Evolutionary conservation across 2,888 invertebrate species (phyloP).

Genomic region (Drosophila greeni): DNA sequence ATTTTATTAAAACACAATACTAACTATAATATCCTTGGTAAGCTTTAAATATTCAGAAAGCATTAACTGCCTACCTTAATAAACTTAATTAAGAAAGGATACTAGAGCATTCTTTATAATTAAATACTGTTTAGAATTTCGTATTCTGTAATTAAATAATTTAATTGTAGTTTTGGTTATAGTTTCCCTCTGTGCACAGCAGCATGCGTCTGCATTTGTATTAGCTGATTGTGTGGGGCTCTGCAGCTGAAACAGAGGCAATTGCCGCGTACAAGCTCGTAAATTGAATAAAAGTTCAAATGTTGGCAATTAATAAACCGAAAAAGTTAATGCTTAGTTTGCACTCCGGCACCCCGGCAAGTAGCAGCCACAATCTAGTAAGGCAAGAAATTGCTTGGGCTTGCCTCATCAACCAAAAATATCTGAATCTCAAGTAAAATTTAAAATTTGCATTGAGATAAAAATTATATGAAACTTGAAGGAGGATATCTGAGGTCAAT

Average conservation of each 20-base stretch:
- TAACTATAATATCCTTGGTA: background rate
- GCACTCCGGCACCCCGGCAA: slow-evolving; percentile 8
- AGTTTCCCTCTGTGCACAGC: slow-evolving; percentile 4
- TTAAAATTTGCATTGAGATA: background rate
- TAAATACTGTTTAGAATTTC: background rate
- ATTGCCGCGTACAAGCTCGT: slow-evolving; percentile 63
- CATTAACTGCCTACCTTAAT: background rate
- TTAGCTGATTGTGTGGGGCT: slow-evolving; percentile 44
- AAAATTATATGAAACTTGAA: background rate
- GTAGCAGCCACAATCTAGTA: slow-evolving; percentile 43
- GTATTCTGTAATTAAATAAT: background rate
- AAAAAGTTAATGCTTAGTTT: slow-evolving; percentile 70
- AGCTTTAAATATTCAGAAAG: background rate
- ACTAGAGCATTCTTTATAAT: background rate
- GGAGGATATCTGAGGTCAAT: too few relatives aligned
- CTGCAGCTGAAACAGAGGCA: slow-evolving; percentile 43
- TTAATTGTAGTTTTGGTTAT: background rate
- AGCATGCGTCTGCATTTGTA: slow-evolving; percentile 25
- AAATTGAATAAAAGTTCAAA: slow-evolving; percentile 78
- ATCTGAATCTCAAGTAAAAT: background rate
- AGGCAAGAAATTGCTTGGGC: slow-evolving; percentile 23
- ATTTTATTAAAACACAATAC: background rate
- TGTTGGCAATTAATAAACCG: slow-evolving; percentile 77
- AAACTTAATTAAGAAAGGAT: background rate
- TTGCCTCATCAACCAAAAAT: slow-evolving; percentile 10